Base-by-base conservation (phyloP, 2,888 invertebrate genomes). In the Noctua pronuba region DNA sequence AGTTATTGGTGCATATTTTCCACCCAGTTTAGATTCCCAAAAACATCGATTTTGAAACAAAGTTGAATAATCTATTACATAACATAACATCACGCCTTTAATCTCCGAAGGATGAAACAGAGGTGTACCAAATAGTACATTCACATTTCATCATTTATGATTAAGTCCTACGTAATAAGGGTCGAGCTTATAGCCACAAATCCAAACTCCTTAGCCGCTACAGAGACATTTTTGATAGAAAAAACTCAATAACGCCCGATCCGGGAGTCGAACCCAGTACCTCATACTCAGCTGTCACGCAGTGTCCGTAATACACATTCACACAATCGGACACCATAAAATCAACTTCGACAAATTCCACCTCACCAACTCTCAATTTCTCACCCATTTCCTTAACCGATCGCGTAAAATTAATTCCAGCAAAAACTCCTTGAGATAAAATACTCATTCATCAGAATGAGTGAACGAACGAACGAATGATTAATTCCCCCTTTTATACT, bases 361-460 rank as follows among this genome's bases (percentile, higher is more conserved):
- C 4, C 13, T 28, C 52, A 16, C 5, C 16, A 38, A 78, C 24
- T 38, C 18, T 18, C 31, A 55, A 65, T 65, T 18, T 71, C 18
- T 24, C 38, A 49, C 58, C 38, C 67, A 68, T 68, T 74, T 68
- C 73, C 64, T n/a, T 24, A 67, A 67, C 35, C 71, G n/a, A 79
- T 60, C 35, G 44, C 46, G 64, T 73, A 73, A 82, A 82, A 75
- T 78, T 64, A 84, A 70, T 75, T 55, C 65, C 31, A 64, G 24
- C 73, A 76, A 77, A 71, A 83, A 58, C 62, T 68, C 71, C 31
- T 74, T 35, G 41, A 69, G 73, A 78, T 79, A 82, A 82, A 82
- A 82, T 79, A 64, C 86, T 79, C 70, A 74, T 86, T 73, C 71
- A 83, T 80, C 77, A 77, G 83, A 86, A 75, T 38, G 73, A 73